Evolutionary conservation across 1,140 invertebrate genomes (phyloP).

Genomic region (Hylaeus volcanicus): DNA sequence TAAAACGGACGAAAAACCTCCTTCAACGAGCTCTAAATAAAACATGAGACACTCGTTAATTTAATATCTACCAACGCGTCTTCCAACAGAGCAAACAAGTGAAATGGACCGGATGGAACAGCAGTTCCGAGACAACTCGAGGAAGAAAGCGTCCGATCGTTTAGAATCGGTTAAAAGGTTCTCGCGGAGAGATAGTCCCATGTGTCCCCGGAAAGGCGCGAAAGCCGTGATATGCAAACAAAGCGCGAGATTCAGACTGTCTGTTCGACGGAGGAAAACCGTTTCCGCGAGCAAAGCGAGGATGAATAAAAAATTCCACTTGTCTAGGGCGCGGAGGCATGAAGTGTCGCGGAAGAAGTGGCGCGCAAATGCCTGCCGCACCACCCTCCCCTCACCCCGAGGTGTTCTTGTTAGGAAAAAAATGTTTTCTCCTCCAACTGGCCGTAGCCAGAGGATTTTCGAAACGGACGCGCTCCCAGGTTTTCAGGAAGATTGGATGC

Average conservation of each 20-base stretch:
- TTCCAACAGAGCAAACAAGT: no score
- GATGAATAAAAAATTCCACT: conserved; percentile 19
- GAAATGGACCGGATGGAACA: no score
- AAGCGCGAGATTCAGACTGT: conserved; percentile 18
- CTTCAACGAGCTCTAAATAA: no score
- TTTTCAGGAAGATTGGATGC: conserved; percentile 7
- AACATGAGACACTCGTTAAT: no score
- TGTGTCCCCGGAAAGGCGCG: background rate
- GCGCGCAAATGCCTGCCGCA: background rate
- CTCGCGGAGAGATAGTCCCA: background rate
- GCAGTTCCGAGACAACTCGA: no score
- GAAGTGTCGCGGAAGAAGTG: conserved; percentile 7
- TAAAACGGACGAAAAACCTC: no score
- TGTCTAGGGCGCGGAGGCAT: conserved; percentile 16
- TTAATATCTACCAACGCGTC: no score
- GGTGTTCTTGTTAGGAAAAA: background rate
- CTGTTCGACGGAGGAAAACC: background rate
- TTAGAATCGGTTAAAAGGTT: conserved; percentile 18
- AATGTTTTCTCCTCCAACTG: background rate
- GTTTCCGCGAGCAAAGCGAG: conserved; percentile 18
- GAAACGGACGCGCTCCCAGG: background rate
- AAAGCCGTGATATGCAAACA: conserved; percentile 26
- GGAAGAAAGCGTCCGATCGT: background rate
- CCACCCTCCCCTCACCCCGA: background rate
- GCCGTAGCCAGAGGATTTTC: background rate